Evolutionary conservation across 23 tunicate genomes (phyloP).

Genomic region (Styela plicata): DNA sequence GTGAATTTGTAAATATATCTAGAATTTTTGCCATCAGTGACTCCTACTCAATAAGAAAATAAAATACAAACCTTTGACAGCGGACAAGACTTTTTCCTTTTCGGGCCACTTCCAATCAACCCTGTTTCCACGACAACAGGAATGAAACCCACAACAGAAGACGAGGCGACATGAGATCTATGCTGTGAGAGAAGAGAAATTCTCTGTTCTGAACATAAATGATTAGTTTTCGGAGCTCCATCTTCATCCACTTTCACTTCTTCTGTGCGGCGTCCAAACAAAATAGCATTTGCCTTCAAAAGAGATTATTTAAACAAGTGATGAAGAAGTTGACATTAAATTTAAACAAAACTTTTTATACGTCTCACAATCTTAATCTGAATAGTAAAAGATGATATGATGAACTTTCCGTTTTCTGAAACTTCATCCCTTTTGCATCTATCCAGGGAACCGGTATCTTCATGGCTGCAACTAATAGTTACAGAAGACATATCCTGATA

Average conservation of each 20-base stretch:
- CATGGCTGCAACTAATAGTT: too few relatives aligned
- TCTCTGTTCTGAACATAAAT: conserved; percentile 27
- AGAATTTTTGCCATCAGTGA: background rate
- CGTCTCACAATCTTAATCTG: too few relatives aligned
- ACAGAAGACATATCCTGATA: too few relatives aligned
- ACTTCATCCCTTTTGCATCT: too few relatives aligned
- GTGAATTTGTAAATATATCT: too few relatives aligned
- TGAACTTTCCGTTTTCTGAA: too few relatives aligned
- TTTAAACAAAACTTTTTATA: too few relatives aligned
- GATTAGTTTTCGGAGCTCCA: conserved; percentile 5
- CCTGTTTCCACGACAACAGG: conserved; percentile 77
- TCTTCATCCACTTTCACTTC: conserved; percentile 33
- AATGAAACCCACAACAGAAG: conserved; percentile 38
- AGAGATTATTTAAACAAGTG: too few relatives aligned
- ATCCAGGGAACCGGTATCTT: too few relatives aligned
- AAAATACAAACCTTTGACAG: conserved; percentile 33
- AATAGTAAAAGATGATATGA: too few relatives aligned
- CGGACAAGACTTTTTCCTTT: conserved; percentile 62
- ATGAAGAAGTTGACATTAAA: too few relatives aligned
- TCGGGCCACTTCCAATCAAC: conserved; percentile 56
- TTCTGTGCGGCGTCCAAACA: conserved; percentile 58
- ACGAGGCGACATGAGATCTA: conserved; percentile 33
- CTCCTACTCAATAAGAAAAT: background rate
- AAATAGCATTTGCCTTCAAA: conserved; percentile 47
- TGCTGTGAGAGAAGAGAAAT: conserved; percentile 54